Base-by-base conservation (phyloP, 2,888 invertebrate genomes). In the Flabesymbios commensalis region DNA sequence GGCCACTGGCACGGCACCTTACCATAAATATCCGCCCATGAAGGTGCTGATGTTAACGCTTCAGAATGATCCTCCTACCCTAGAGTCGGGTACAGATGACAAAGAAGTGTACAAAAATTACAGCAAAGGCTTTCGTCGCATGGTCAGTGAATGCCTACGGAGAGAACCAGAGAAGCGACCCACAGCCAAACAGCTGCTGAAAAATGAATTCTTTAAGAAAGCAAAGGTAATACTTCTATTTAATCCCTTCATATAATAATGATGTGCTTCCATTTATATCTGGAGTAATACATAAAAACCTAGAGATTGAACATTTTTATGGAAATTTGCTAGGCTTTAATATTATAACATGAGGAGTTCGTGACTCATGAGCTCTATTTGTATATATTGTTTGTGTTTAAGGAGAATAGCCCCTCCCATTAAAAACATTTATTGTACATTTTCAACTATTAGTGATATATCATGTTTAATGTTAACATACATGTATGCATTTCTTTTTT, bases 21-120 rank as follows among this genome's bases (percentile, higher is more conserved):
- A 99, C 82, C 97, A 98, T 82, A 97, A 95, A 83, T 98, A 93
- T 82, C 96, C 99, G 33, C 96, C 99, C 0, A 97, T 99, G 97
- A 99, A 99, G 86, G 81, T 81, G 39, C 86, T 99, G 59, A 97
- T 99, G 96, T 85, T 99, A 69, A 99, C 98, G 0, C 85, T 99
- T 63, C 96, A 98, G 84, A 98, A 99, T 78, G 98, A 98, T 76
- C 97, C 99, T 14, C 99, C 99, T 1, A 91, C 90, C 45, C 85
- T 99, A 73, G 99, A 99, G 77, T 94, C 97, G 1, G 90, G 90
- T 55, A 92, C 95, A 0, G 95, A 96, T 72, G 94, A 95, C 74
- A 96, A 94, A 82, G 97, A 98, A 79, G 98, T 98, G 83, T 99
- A 96, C 82, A 97, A 98, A 85, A 90, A 90, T 0, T 98, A 97